phyloP scores from a whole-genome alignment of 2,888 invertebrate genomes.

The Leptinotarsa peninsularis region DNA sequence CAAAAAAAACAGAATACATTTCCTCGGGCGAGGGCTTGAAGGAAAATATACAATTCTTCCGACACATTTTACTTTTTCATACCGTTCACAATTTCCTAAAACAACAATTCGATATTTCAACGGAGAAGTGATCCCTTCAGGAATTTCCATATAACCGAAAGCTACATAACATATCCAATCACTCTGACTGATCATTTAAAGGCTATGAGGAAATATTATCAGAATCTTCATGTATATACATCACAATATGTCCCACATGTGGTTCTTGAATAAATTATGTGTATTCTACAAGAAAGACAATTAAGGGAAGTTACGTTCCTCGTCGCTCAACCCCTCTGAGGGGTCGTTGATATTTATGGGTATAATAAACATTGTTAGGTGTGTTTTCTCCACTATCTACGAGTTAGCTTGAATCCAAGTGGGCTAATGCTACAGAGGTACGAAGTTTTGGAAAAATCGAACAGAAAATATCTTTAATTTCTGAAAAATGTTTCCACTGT shows the following conservation, averaged over 20 bases:
- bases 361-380: neutral
- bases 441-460: neutral
- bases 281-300: neutral
- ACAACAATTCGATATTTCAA: neutral
- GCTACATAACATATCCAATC: slow-evolving; percentile 2
- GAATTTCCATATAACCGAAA: neutral
- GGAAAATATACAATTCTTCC: neutral
- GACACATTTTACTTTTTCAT: neutral
- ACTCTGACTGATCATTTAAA: neutral
- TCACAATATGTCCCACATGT: neutral
- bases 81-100: neutral
- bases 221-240: neutral
- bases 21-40: neutral
- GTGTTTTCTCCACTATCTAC: neutral
- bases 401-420: neutral
- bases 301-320: neutral
- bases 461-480: no score
- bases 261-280: slow-evolving; percentile 7
- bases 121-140: neutral
- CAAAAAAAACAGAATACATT: no score
- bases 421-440: neutral
- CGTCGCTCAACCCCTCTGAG: neutral
- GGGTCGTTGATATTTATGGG: neutral
- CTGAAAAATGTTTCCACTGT: no score
- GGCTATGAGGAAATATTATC: neutral